Conservation (phyloP, 2,113 vertebrate species). For the Thamnophis sirtalis region DNA sequence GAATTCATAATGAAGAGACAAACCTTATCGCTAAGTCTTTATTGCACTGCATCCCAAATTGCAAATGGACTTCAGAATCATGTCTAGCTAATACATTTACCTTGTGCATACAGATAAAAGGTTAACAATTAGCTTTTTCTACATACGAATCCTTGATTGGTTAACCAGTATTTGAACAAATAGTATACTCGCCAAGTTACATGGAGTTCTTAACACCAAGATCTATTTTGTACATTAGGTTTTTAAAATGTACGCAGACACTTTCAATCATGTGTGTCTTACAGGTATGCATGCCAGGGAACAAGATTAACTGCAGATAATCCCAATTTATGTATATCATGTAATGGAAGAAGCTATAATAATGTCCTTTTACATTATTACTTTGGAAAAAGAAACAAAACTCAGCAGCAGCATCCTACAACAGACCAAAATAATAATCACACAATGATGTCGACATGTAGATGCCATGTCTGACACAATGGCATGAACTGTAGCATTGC, state of each 20-base stretch:
- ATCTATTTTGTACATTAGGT: slow-evolving; percentile 15
- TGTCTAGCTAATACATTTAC: slow-evolving; percentile 55
- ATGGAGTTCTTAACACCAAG: not conserved
- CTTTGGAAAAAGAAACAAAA: not conserved
- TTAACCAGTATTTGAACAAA: slow-evolving; percentile 31
- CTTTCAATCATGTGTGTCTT: not conserved
- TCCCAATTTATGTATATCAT: not conserved
- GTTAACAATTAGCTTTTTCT: slow-evolving; percentile 68
- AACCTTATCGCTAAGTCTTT: slow-evolving; percentile 35
- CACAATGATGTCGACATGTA: not conserved
- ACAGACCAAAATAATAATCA: not conserved
- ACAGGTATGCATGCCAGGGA: not conserved
- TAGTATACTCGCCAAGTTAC: slow-evolving; percentile 23
- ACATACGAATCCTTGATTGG: slow-evolving; percentile 56
- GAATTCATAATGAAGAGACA: slow-evolving; percentile 43
- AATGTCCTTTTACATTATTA: not conserved
- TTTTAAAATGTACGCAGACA: not conserved
- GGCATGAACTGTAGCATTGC: not conserved
- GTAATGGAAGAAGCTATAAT: not conserved
- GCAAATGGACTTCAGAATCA: slow-evolving; percentile 28
- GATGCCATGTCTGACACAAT: not conserved
- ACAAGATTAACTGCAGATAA: too few species aligned
- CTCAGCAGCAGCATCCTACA: not conserved
- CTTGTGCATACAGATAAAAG: slow-evolving; percentile 63
- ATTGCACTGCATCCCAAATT: slow-evolving; percentile 41